Base-by-base conservation (phyloP, 2,888 invertebrate genomes). In the Volucella inanis region DNA sequence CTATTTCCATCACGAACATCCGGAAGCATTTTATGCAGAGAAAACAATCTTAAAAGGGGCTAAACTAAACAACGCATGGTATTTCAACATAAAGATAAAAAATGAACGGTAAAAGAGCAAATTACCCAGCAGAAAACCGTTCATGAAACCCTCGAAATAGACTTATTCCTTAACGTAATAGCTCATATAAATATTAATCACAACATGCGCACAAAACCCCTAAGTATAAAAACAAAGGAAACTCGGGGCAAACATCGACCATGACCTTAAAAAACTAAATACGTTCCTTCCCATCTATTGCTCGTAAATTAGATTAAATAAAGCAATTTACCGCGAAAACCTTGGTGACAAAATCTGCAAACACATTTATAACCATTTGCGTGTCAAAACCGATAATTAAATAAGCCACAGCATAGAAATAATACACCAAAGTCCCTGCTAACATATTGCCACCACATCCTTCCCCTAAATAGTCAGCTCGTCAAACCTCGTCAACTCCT, bases 341-440 rank as follows among this genome's bases (percentile, higher is more conserved):
- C 41, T 14, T 41, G 59, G 11, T 14, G 41, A n/a, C n/a, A 45
- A 6, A 45, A 64, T 15, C 50, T 64, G n/a, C 64, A 57, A 57
- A 55, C 61, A 62, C 72, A 68, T 83, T 72, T 78, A 47, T 68
- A 62, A 64, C 62, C 61, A 74, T 78, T 78, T 78, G 72, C 78
- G 78, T 83, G 83, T 83, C 57, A 74, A 68, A 82, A 54, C 65
- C 71, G 43, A 62, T 78, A 83, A 83, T 83, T 78, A 83, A 83
- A 83, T 74, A 74, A 61, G 55, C 31, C 54, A 62, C 43, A 67
- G 68, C 14, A 31, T 15, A 54, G 43, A 59, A 57, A 71, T 47
- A 76, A 71, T 39, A 14, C 59, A 39, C 18, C 62, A 18, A 41
- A 31, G 31, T 31, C 31, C 6, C 31, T 45, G 31, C 15, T 18